These are phyloP conservation scores for Anthoptus insignis DNA, from an alignment of 2,888 invertebrate genomes.

Conservation along the genomic window DNA sequence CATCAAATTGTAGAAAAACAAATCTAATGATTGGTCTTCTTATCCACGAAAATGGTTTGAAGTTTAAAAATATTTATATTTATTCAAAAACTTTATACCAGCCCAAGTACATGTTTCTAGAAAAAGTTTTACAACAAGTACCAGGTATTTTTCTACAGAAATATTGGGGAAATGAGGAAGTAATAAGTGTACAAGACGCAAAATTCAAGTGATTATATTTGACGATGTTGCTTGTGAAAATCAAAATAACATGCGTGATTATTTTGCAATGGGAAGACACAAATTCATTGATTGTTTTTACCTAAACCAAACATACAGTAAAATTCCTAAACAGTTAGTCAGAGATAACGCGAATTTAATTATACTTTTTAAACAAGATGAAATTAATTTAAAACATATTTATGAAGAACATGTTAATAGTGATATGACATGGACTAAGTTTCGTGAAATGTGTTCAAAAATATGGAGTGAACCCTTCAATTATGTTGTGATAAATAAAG, in stretches of 20 bases:
- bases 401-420: constrained; percentile 52
- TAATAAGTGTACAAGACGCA: constrained; percentile 18
- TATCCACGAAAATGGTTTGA: too few species aligned
- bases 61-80: too few species aligned
- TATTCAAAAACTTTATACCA: background rate
- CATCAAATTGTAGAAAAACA: too few species aligned
- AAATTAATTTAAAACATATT: constrained; percentile 43
- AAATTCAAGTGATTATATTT: constrained; percentile 34
- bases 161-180: background rate
- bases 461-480: constrained; percentile 33
- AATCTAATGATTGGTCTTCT: too few species aligned
- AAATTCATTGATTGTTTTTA: constrained; percentile 26
- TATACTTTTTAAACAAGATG: constrained; percentile 54
- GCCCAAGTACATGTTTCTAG: background rate
- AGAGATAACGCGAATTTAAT: constrained; percentile 51
- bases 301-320: constrained; percentile 12
- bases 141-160: background rate
- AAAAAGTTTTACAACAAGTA: background rate
- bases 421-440: constrained; percentile 42
- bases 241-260: constrained; percentile 41
- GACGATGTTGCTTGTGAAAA: constrained; percentile 13
- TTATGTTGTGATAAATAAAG: constrained; percentile 7
- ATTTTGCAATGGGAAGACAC: constrained; percentile 42
- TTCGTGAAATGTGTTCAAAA: constrained; percentile 44
- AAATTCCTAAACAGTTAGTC: constrained; percentile 55